Percentiles rank a stretch among this genome's conserved stretches.
phyloP scores from a whole-genome alignment of 2,797 vertebrate genomes.

The Parauchenoglanis punctatus region DNA sequence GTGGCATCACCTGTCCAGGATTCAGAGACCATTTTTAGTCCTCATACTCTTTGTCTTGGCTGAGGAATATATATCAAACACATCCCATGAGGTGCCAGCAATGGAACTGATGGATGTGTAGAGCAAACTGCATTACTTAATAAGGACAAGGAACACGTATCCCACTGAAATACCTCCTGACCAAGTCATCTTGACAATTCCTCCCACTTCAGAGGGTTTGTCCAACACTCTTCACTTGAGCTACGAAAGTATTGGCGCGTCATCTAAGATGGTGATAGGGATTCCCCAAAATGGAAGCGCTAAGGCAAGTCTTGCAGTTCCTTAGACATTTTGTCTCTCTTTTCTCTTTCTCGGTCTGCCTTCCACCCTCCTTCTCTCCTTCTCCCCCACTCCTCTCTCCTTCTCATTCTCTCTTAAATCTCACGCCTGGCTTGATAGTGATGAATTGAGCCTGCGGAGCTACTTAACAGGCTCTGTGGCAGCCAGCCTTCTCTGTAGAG shows the following conservation, averaged over 20 bases:
- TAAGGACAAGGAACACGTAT: not conserved
- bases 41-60: not conserved
- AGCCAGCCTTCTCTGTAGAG: slow-evolving; percentile 45
- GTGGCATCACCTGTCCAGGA: not conserved
- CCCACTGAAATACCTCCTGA: not conserved
- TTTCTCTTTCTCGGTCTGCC: not conserved
- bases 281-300: slow-evolving; percentile 9
- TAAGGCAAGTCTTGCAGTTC: not conserved
- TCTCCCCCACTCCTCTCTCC: not conserved
- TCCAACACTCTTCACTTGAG: not conserved
- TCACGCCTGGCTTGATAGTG: slow-evolving; percentile 34
- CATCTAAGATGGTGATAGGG: not conserved
- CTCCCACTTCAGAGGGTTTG: not conserved
- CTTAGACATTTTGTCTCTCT: not conserved
- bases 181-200: slow-evolving; percentile 10
- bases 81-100: not conserved
- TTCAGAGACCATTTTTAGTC: not conserved
- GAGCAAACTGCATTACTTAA: not conserved
- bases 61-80: not conserved
- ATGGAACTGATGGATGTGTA: not conserved
- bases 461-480: slow-evolving; percentile 50
- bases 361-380: not conserved
- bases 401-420: slow-evolving; percentile 11
- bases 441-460: slow-evolving; percentile 39
- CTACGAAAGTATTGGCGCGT: not conserved